Conservation (phyloP, 2,888 invertebrate genomes). For the Cataglyphis rosenhaueri region DNA sequence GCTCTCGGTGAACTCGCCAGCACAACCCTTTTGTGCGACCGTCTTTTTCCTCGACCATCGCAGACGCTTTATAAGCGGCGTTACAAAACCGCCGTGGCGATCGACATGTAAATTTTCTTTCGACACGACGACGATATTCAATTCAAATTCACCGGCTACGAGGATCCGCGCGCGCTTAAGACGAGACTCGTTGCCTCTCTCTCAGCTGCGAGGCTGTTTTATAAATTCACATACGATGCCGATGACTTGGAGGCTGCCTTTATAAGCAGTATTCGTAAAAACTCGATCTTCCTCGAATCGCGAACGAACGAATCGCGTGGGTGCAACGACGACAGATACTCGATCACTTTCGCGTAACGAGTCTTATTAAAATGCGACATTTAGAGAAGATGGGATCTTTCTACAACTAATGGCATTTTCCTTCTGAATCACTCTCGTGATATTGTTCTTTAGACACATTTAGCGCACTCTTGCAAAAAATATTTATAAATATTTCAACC, state of each 20-base stretch:
- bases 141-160: slow-evolving; percentile 43
- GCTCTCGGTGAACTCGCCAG: slow-evolving; percentile 19
- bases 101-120: slow-evolving; percentile 41
- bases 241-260: not conserved
- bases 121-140: slow-evolving; percentile 37
- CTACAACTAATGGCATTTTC: not conserved
- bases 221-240: slow-evolving; percentile 25
- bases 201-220: slow-evolving; percentile 23
- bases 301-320: not conserved
- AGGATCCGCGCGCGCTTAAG: slow-evolving; percentile 14
- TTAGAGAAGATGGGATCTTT: no score
- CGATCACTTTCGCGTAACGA: slow-evolving; percentile 9
- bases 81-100: slow-evolving; percentile 43
- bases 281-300: not conserved
- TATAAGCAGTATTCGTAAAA: not conserved
- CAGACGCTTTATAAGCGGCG: slow-evolving; percentile 18
- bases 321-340: not conserved
- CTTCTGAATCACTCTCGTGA: not conserved
- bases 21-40: slow-evolving; percentile 32
- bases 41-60: slow-evolving; percentile 18
- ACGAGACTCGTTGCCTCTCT: slow-evolving; percentile 1
- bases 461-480: not conserved
- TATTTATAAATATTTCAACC: not conserved
- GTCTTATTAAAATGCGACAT: not conserved
- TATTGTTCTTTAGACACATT: not conserved